These are phyloP conservation scores for Alouatta palliata DNA, from an alignment of 2,113 vertebrate genomes.

Conservation along the genomic window DNA sequence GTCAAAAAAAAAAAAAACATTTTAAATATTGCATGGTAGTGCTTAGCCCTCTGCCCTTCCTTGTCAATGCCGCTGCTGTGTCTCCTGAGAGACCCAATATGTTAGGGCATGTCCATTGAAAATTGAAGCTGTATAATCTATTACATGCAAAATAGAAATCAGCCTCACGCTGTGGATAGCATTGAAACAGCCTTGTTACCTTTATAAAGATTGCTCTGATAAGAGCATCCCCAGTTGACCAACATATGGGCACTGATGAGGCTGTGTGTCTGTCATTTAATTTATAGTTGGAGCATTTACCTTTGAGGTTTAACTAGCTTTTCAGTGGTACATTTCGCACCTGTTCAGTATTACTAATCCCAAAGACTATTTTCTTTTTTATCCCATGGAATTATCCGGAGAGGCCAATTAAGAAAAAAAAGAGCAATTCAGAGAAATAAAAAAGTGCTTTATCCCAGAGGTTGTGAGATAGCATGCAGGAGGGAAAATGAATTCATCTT, in stretches of 20 bases:
- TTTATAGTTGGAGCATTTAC: conserved; percentile 57
- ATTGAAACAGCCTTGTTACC: conserved; percentile 73
- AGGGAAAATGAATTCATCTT: conserved; percentile 47
- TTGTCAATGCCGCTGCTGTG: conserved; percentile 8
- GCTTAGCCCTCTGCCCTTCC: conserved; percentile 47
- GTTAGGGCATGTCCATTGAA: conserved; percentile 71
- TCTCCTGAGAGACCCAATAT: conserved; percentile 69
- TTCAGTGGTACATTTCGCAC: conserved; percentile 53
- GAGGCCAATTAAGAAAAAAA: conserved; percentile 47
- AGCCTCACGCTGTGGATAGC: conserved; percentile 66
- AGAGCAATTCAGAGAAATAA: conserved; percentile 48
- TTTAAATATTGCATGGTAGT: conserved; percentile 61
- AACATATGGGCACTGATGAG: conserved; percentile 69
- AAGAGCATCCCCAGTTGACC: conserved; percentile 63
- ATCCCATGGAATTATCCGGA: conserved; percentile 62
- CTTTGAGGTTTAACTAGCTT: conserved; percentile 68
- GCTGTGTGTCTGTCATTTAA: conserved; percentile 62
- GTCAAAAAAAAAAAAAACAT: conserved; percentile 29
- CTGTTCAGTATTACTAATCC: conserved; percentile 61
- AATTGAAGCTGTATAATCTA: conserved; percentile 74
- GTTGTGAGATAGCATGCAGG: neutral
- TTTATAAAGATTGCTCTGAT: conserved; percentile 59
- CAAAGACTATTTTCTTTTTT: conserved; percentile 68
- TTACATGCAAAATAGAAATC: conserved; percentile 75
- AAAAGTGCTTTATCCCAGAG: conserved; percentile 34